Percentiles rank a stretch among this genome's conserved stretches.
Conservation (phyloP, 1,140 invertebrate genomes). For the Drosophila repleta region DNA sequence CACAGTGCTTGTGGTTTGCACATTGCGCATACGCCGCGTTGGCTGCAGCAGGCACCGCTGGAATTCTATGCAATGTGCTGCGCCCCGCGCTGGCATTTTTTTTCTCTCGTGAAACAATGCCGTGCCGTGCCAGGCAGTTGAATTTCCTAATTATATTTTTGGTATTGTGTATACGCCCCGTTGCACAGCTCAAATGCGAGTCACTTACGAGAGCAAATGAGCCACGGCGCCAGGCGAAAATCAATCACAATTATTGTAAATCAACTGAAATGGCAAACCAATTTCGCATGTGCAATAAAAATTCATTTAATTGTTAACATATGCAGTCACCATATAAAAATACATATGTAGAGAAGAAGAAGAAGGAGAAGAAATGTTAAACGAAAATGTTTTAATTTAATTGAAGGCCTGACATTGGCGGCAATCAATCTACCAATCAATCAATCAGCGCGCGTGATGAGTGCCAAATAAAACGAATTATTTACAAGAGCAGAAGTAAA, state of each 20-base stretch:
- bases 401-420: slow-evolving; percentile 39
- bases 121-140: not conserved
- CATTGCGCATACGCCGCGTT: slow-evolving; percentile 23
- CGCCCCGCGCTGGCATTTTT: not conserved
- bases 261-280: slow-evolving; percentile 29
- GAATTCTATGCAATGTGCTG: not conserved
- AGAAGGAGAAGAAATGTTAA: not conserved
- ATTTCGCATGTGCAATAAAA: slow-evolving; percentile 9
- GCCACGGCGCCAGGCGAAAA: slow-evolving; percentile 9
- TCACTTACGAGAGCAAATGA: slow-evolving; percentile 7
- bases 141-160: slow-evolving; percentile 45
- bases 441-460: slow-evolving; percentile 61
- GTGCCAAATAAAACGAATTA: slow-evolving; percentile 53
- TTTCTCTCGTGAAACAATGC: not conserved
- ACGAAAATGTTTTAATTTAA: slow-evolving; percentile 60
- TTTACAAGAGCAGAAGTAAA: slow-evolving; percentile 45
- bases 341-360: too few species aligned
- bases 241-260: slow-evolving; percentile 34
- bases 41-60: not conserved
- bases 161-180: slow-evolving; percentile 40
- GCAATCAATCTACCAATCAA: slow-evolving; percentile 61
- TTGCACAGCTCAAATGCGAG: slow-evolving; percentile 12
- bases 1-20: slow-evolving; percentile 2
- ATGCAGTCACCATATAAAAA: not conserved
- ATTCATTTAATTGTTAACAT: slow-evolving; percentile 23